phyloP scores from a whole-genome alignment of 2,797 vertebrate genomes.

The Ispidina lecontei region DNA sequence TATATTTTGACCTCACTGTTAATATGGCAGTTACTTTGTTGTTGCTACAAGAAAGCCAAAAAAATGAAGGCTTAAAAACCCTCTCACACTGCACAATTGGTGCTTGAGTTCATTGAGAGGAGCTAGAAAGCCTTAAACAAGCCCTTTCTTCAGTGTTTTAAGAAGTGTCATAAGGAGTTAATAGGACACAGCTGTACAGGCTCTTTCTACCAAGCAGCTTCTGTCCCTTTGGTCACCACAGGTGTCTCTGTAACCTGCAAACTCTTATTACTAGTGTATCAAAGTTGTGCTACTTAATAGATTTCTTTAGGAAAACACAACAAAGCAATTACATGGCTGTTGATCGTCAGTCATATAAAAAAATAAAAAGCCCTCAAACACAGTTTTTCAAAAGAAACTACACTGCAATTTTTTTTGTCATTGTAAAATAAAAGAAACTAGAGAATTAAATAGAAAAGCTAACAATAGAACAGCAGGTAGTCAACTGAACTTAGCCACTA shows the following conservation, averaged over 20 bases:
- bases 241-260: slow-evolving; percentile 85
- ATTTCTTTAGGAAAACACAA: slow-evolving; percentile 86
- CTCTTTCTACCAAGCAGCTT: slow-evolving; percentile 81
- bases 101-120: slow-evolving; percentile 66
- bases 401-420: slow-evolving; percentile 87
- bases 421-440: slow-evolving; percentile 86
- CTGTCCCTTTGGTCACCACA: slow-evolving; percentile 85
- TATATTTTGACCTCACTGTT: slow-evolving; percentile 69
- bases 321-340: slow-evolving; percentile 86
- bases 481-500: slow-evolving; percentile 82
- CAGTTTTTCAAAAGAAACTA: slow-evolving; percentile 85
- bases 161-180: slow-evolving; percentile 83
- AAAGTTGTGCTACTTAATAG: slow-evolving; percentile 87
- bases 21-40: slow-evolving; percentile 64
- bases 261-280: slow-evolving; percentile 87
- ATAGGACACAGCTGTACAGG: slow-evolving; percentile 84
- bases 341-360: slow-evolving; percentile 82
- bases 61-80: slow-evolving; percentile 69
- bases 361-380: slow-evolving; percentile 78
- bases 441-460: slow-evolving; percentile 80
- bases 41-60: slow-evolving; percentile 34
- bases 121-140: slow-evolving; percentile 78
- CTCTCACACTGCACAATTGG: slow-evolving; percentile 56
- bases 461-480: slow-evolving; percentile 85
- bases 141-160: slow-evolving; percentile 80